A percentile compares a stretch with the other conserved stretches of the same genome.
These are phyloP conservation scores for Cyrtorhinus lividipennis DNA, from an alignment of 1,140 invertebrate species.

Conservation along the genomic window DNA sequence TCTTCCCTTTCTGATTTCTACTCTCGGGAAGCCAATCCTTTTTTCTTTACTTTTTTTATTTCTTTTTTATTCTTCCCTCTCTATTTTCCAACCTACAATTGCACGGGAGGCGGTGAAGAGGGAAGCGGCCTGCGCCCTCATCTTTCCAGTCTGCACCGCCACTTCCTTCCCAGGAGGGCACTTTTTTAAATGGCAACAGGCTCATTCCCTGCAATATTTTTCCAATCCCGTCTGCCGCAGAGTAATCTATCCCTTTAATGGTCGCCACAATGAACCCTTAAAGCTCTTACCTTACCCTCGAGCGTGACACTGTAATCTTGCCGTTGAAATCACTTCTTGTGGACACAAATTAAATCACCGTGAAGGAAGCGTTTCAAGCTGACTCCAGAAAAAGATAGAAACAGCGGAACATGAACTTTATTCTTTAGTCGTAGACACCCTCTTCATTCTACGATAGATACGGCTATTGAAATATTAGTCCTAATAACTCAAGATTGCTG, in stretches of 20 bases:
- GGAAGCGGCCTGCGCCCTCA: neutral
- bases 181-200: neutral
- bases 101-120: neutral
- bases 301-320: too few species aligned
- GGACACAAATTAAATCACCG: too few species aligned
- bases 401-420: too few species aligned
- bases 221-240: neutral
- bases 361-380: too few species aligned
- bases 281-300: too few species aligned
- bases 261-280: neutral
- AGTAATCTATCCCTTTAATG: neutral
- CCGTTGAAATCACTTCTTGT: too few species aligned
- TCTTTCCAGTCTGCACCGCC: neutral
- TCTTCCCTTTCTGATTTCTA: neutral
- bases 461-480: too few species aligned
- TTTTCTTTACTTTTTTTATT: neutral
- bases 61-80: slow-evolving; percentile 3
- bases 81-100: neutral
- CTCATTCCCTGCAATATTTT: neutral
- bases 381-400: too few species aligned
- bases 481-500: too few species aligned
- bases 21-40: neutral
- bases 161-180: neutral
- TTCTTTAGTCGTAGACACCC: too few species aligned
- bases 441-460: too few species aligned